These are phyloP conservation scores for Microcebus griseorufus DNA, from an alignment of 2,113 vertebrate species.

Conservation along the genomic window DNA sequence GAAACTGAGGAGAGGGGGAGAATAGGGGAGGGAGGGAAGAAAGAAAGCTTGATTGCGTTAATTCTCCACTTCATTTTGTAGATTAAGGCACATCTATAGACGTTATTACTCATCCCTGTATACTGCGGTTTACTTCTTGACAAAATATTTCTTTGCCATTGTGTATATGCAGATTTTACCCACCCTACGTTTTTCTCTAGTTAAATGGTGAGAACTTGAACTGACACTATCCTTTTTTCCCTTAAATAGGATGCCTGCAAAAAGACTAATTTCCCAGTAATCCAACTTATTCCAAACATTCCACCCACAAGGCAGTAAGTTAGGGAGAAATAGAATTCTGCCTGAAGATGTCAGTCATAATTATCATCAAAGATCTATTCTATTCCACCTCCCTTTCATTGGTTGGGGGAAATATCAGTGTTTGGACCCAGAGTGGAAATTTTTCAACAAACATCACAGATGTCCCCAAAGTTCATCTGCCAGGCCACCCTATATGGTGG, in stretches of 20 bases:
- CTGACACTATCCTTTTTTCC: constrained; percentile 57
- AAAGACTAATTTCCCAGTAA: constrained; percentile 70
- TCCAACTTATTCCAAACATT: constrained; percentile 74
- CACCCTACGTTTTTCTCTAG: constrained; percentile 55
- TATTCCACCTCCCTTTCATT: background rate
- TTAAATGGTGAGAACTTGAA: constrained; percentile 65
- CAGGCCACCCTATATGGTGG: background rate
- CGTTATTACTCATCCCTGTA: constrained; percentile 2
- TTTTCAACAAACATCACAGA: background rate
- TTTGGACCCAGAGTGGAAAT: constrained; percentile 1
- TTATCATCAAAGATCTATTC: constrained; percentile 48
- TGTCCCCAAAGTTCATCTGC: background rate
- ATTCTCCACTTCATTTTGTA: constrained; percentile 71
- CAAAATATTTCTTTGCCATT: constrained; percentile 73
- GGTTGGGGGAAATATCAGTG: background rate
- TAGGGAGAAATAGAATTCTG: constrained; percentile 63
- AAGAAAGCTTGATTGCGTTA: constrained; percentile 66
- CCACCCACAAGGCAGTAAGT: constrained; percentile 67
- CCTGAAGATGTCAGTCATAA: constrained; percentile 55
- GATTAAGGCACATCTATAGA: constrained; percentile 56
- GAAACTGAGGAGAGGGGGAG: constrained; percentile 51
- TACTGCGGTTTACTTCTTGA: constrained; percentile 64
- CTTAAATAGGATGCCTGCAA: constrained; percentile 66
- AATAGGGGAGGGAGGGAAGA: constrained; percentile 42
- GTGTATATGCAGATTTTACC: constrained; percentile 64